Base-by-base conservation (phyloP, 2,113 vertebrate species). In the Prochilodus magdalenae region DNA sequence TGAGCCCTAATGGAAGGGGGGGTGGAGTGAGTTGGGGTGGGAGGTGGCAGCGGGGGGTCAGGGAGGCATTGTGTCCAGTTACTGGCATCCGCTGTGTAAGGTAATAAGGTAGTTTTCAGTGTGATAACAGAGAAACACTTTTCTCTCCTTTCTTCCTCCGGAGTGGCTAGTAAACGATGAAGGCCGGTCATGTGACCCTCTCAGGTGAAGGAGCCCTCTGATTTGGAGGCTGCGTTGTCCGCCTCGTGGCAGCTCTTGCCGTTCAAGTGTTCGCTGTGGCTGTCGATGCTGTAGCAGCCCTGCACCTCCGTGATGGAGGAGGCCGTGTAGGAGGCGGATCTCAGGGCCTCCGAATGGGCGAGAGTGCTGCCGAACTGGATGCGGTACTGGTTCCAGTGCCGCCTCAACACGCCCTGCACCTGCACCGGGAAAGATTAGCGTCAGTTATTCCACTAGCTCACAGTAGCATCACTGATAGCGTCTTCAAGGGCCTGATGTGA, bases 341-440 rank as follows among this genome's bases (percentile, higher is more conserved):
- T 96, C 69, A 95, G 87, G 3, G 94, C 95, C 0, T 99, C 97
- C 0, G 97, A 95, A 77, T 98, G 96, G 87, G 94, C 92, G 73
- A 97, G 92, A 81, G 96, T 93, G 90, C 93, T 97, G 84, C 97
- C 96, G 67, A 98, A 98, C 85, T 99, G 98, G 76, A 98, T 96
- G 44, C 94, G 91, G 83, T 98, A 97, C 90, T 98, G 97, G 84
- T 97, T 97, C 97, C 97, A 99, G 87, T 99, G 95, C 67, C 98
- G 92, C 86, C 95, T 92, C 87, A 99, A 81, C 80, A 99, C 95
- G 0, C 95, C 95, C 87, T 99, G 98, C 63, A 99, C 98, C 98
- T 99, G 22, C 74, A 0, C 66, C 66, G 0, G 88, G 20, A 55
- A 53, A 15, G 6, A 5, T 36, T 55, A 12, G 13, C 16, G 16